These are phyloP conservation scores for Hemitrygon akajei DNA, from an alignment of 2,797 vertebrate species.

Conservation along the genomic window DNA sequence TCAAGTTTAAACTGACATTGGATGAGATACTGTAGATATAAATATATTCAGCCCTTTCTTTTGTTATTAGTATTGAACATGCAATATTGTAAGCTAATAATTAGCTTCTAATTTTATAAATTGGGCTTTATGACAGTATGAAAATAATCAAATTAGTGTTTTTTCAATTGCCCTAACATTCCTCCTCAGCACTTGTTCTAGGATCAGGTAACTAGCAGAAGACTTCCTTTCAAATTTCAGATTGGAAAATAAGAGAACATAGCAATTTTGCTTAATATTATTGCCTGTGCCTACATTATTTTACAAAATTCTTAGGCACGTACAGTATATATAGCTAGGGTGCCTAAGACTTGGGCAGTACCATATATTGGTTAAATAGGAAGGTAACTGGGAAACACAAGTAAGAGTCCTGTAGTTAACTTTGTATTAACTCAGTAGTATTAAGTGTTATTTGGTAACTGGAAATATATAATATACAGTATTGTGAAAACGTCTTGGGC, in stretches of 20 bases:
- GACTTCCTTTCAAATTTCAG: not conserved
- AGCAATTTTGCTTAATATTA: not conserved
- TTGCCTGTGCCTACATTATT: not conserved
- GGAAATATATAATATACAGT: no score
- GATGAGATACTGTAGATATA: not conserved
- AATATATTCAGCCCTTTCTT: not conserved
- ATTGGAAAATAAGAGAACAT: not conserved
- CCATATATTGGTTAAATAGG: no score
- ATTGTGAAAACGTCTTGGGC: no score
- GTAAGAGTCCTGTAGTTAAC: no score
- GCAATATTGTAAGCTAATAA: not conserved
- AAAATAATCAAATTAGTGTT: not conserved
- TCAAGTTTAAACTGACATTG: not conserved
- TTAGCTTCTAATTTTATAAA: not conserved
- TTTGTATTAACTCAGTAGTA: no score
- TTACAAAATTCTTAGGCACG: no score
- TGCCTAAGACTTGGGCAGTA: no score
- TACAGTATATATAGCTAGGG: no score
- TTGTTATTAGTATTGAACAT: not conserved
- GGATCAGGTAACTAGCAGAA: not conserved
- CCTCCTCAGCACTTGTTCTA: not conserved
- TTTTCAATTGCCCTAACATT: not conserved
- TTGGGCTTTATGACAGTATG: not conserved
- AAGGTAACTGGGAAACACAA: no score
- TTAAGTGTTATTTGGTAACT: no score